phyloP scores from a whole-genome alignment of 2,797 vertebrate genomes.

The Pipistrellus pygmaeus region DNA sequence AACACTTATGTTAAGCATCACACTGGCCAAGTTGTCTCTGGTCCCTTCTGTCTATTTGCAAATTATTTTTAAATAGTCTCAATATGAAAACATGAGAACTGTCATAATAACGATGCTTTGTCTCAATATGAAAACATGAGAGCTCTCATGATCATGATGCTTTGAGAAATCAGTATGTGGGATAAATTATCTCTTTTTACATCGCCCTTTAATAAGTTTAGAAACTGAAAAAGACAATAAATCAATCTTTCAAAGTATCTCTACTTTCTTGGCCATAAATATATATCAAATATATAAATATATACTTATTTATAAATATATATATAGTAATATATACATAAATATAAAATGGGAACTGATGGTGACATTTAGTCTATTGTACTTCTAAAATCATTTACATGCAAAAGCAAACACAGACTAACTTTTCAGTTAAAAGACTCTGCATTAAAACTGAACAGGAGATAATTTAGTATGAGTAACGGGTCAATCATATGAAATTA shows the following conservation, averaged over 20 bases:
- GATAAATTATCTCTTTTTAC: slow-evolving; percentile 1
- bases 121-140: slow-evolving; percentile 27
- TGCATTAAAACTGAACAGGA: slow-evolving; percentile 55
- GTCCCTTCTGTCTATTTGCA: not conserved
- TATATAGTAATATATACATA: not conserved
- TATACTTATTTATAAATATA: too few relatives aligned
- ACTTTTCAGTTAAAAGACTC: slow-evolving; percentile 51
- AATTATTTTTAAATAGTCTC: not conserved
- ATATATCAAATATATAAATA: not conserved
- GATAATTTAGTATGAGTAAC: slow-evolving; percentile 67
- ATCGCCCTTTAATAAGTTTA: too few relatives aligned
- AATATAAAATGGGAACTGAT: slow-evolving; percentile 17
- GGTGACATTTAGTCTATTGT: not conserved
- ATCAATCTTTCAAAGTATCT: not conserved
- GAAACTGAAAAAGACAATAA: too few relatives aligned
- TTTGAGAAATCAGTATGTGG: not conserved
- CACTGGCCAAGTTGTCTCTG: not conserved
- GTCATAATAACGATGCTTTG: not conserved
- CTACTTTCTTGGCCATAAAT: slow-evolving; percentile 23
- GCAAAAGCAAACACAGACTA: slow-evolving; percentile 37
- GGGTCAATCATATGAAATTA: slow-evolving; percentile 71
- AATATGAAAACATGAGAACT: slow-evolving; percentile 32
- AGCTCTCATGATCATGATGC: not conserved
- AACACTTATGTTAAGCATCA: not conserved
- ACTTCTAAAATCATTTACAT: slow-evolving; percentile 47